A percentile compares a stretch with the other conserved stretches of the same genome.
phyloP scores from a whole-genome alignment of 2,113 vertebrate genomes.

The Cinclus cinclus region DNA sequence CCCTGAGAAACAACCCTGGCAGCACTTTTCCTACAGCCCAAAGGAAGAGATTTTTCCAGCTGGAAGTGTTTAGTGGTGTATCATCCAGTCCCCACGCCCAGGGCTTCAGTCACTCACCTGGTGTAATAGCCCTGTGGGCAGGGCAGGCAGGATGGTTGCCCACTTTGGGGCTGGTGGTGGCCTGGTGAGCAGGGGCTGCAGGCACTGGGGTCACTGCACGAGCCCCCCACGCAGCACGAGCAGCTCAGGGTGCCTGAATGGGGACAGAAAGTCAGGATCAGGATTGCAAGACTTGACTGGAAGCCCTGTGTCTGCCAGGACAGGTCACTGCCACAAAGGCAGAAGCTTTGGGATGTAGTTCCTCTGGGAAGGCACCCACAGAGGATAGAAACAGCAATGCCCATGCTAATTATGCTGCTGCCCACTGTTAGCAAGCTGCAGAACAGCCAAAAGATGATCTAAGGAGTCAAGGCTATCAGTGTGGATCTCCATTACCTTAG shows the following conservation, averaged over 20 bases:
- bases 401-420: not conserved
- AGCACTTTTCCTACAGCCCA: not conserved
- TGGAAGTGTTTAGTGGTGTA: not conserved
- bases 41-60: rapidly evolving
- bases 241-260: constrained; percentile 76
- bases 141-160: constrained; percentile 76
- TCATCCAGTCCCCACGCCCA: rapidly evolving
- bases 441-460: not conserved
- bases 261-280: not conserved
- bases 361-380: not conserved
- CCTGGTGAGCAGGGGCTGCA: constrained; percentile 78
- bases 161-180: constrained; percentile 77
- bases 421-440: not conserved
- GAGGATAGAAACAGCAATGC: not conserved
- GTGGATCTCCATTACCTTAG: not conserved
- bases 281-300: not conserved
- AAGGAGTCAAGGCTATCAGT: not conserved
- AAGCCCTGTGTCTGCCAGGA: not conserved
- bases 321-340: not conserved
- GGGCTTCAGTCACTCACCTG: constrained; percentile 72
- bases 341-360: not conserved
- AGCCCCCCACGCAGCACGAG: constrained; percentile 74
- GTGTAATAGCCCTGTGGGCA: constrained; percentile 77
- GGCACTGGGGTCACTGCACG: constrained; percentile 68
- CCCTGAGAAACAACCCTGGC: not conserved